A percentile compares a stretch with the other conserved stretches of the same genome.
phyloP scores from a whole-genome alignment of 2,113 vertebrate genomes.

The Xyliphius kryptos region DNA sequence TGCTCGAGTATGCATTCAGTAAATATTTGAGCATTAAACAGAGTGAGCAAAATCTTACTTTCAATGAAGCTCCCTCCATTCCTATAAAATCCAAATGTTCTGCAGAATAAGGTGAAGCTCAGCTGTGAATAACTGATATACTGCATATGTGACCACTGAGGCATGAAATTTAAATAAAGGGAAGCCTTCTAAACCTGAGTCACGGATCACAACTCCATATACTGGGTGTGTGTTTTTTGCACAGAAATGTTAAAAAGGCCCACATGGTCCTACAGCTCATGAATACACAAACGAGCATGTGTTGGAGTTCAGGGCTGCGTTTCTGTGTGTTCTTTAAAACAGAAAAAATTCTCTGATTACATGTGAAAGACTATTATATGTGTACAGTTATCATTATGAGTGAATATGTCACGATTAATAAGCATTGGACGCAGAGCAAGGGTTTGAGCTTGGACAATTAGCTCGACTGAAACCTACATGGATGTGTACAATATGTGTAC shows the following conservation, averaged over 20 bases:
- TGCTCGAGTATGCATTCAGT: no score
- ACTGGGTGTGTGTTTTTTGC: slow-evolving; percentile 56
- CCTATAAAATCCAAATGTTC: neutral
- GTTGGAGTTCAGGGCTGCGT: slow-evolving; percentile 94
- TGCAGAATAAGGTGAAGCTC: neutral
- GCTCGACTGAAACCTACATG: no score
- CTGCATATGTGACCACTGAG: slow-evolving; percentile 9
- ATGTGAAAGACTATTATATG: no score
- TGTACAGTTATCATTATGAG: no score
- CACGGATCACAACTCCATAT: no score
- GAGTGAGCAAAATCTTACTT: neutral
- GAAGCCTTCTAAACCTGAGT: neutral
- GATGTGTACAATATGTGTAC: no score
- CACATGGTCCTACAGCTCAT: slow-evolving; percentile 62
- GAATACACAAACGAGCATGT: slow-evolving; percentile 89
- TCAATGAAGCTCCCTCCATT: neutral
- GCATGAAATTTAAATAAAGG: slow-evolving; percentile 25
- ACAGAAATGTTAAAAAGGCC: slow-evolving; percentile 60
- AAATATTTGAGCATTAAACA: no score
- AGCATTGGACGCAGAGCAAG: no score
- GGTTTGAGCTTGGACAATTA: no score
- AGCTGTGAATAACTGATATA: slow-evolving; percentile 10
- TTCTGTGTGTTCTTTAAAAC: no score
- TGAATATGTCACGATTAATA: no score
- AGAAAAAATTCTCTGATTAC: no score